Evolutionary conservation across 2,797 vertebrate species (phyloP).

Genomic region (Acrocephalus scirpaceus): DNA sequence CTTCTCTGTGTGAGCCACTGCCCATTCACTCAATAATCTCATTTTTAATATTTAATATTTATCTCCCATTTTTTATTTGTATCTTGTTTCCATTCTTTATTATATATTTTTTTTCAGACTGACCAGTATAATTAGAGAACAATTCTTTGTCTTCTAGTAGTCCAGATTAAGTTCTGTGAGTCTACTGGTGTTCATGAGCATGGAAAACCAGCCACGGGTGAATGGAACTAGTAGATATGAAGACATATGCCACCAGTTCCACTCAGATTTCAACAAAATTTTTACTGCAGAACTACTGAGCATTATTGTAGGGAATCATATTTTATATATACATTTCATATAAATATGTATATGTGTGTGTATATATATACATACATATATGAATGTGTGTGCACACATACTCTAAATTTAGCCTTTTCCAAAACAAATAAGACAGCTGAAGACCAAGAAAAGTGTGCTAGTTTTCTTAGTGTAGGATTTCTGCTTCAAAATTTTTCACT

Average conservation of each 20-base stretch:
- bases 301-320: background rate
- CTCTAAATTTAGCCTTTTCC: background rate
- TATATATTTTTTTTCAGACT: background rate
- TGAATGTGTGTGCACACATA: accelerated
- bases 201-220: background rate
- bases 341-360: no score
- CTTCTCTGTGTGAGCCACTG: background rate
- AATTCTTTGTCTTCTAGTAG: background rate
- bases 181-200: background rate
- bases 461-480: background rate
- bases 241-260: accelerated
- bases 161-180: background rate
- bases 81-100: background rate
- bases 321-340: background rate
- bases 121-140: background rate
- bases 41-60: background rate
- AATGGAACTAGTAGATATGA: background rate
- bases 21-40: background rate
- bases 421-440: background rate
- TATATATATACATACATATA: no score
- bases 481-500: background rate
- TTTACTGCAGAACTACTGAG: background rate
- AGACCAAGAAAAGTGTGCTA: background rate
- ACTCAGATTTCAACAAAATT: background rate
- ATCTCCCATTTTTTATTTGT: background rate